Evolutionary conservation across 2,797 vertebrate genomes (phyloP), one percentile per base, ranked within the genome.

Genomic region (Thamnophis elegans): DNA sequence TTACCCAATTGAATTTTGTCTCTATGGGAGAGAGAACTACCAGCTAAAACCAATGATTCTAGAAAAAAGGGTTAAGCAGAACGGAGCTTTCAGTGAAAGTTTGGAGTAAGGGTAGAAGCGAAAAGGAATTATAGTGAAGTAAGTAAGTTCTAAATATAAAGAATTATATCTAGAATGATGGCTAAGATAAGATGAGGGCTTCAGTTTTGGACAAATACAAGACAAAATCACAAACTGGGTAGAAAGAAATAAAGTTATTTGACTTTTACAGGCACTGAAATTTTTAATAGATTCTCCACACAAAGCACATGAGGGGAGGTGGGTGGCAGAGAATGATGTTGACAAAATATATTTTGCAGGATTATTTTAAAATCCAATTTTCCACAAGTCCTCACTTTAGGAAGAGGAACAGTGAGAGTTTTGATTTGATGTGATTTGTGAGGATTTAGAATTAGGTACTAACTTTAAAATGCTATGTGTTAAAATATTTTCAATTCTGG

Each of bases 11-110:
- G 54, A 58, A n/a, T 5, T 14, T 68, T n/a, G 54, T 92, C 60
- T 87, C 92, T 87, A 87, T 68, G 89, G 92, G 54, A 87, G 86
- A 90, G 60, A 87, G 32, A 86, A 73, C 18, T 42, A n/a, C 11
- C 10, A n/a, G 25, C 11, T 86, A 59, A 87, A 90, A 73, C 53
- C 53, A 47, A 51, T 6, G 6, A 62, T 42, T 14, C 26, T 18
- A 16, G 18, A 56, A n/a, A 26, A 10, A 65, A 60, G 32, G 60
- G 82, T 58, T 73, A 55, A 92, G 54, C n/a, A 32, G 20, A 36
- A 59, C 18, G 1, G 42, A 36, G 4, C 25, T 65, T 36, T 89
- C 2, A 53, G 36, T 28, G 47, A 51, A 47, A 36, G n/a, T 26
- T 18, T 10, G 16, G 42, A 12, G 11, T 20, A 26, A 54, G 10